phyloP scores from a whole-genome alignment of 1,140 invertebrate genomes.

The Bombus pascuorum region DNA sequence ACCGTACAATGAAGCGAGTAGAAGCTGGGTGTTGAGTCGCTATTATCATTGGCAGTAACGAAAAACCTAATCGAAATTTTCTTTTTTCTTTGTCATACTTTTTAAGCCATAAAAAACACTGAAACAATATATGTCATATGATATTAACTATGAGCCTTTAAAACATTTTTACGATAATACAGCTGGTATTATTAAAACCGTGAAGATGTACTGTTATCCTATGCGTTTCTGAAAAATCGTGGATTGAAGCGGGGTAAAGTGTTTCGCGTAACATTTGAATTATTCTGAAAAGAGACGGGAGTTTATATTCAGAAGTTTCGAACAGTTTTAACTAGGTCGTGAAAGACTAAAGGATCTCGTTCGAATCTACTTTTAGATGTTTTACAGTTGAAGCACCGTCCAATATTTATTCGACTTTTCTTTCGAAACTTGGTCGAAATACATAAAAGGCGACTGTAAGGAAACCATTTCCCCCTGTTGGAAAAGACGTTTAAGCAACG shows the following conservation, averaged over 20 bases:
- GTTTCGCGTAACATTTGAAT: constrained; percentile 21
- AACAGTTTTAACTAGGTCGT: constrained; percentile 36
- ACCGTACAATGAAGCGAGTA: neutral
- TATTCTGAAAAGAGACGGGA: constrained; percentile 5
- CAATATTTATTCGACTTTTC: constrained; percentile 39
- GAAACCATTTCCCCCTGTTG: neutral
- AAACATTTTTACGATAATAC: neutral
- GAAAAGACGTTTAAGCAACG: neutral
- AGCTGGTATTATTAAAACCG: neutral
- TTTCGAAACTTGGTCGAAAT: constrained; percentile 11
- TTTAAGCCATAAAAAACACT: too few species aligned
- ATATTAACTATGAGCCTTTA: too few species aligned
- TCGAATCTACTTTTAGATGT: constrained; percentile 38
- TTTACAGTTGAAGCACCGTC: constrained; percentile 14
- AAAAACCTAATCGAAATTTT: neutral
- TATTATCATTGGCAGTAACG: neutral
- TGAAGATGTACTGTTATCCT: neutral
- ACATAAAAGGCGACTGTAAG: neutral
- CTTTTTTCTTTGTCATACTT: neutral
- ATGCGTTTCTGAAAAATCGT: neutral
- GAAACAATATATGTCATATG: too few species aligned
- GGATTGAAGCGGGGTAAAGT: neutral
- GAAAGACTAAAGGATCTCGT: constrained; percentile 23
- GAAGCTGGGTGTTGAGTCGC: neutral
- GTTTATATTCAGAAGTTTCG: constrained; percentile 28